Conservation (phyloP, 2,797 vertebrate species). For the Lagothrix lagotricha region DNA sequence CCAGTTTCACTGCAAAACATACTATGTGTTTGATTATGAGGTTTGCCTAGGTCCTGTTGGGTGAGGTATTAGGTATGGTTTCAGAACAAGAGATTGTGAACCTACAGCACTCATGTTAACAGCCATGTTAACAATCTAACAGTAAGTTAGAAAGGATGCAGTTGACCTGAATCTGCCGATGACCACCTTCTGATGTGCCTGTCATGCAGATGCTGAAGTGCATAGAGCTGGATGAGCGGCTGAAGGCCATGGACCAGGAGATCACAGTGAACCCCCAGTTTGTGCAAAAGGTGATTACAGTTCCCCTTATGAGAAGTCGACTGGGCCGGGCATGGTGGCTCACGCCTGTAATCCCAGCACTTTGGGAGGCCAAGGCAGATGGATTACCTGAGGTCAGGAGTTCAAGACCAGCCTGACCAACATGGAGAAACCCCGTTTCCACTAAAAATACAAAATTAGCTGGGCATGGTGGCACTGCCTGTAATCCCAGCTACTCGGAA, state of each 20-base stretch:
- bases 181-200: not conserved
- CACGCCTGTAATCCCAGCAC: no score
- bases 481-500: no score
- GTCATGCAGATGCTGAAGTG: conserved; percentile 96
- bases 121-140: not conserved
- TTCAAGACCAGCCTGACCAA: no score
- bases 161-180: not conserved
- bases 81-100: not conserved
- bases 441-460: no score
- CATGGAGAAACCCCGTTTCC: no score
- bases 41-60: not conserved
- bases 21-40: not conserved
- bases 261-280: conserved; percentile 99
- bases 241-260: conserved; percentile 99
- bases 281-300: conserved; percentile 95
- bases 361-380: no score
- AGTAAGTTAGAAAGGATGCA: not conserved
- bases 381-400: no score
- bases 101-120: not conserved
- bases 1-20: not conserved
- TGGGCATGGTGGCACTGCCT: no score
- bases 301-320: not conserved
- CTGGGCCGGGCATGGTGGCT: no score
- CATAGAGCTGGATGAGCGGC: conserved; percentile 99
- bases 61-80: not conserved